Base-by-base conservation (phyloP, 2,113 vertebrate genomes). In the Pleuronectes platessa region DNA sequence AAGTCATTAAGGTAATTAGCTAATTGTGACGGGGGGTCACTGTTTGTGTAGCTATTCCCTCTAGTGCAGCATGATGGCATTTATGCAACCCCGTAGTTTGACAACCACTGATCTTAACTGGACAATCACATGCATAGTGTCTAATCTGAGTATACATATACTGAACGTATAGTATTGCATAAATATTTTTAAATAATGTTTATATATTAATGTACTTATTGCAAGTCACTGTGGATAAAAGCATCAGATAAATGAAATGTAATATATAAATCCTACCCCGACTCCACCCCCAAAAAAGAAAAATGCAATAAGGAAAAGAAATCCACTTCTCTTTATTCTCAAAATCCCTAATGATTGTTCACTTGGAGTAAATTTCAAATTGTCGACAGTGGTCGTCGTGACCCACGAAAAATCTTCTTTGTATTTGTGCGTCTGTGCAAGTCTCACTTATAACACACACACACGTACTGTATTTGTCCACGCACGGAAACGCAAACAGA, bases 311-410 rank as follows among this genome's bases (percentile, higher is more conserved):
- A 15, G 37, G 37, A 18, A 64, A 47, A 64, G 15, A 47, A 47
- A 47, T 63, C 12, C 1, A 62, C 18, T 63, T 7, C 0, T 40
- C 18, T 27, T 59, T 35, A 60, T 37, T 61, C 20, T 79, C 26
- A 47, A 37, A 51, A 68, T 72, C 53, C 15, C 13, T 27, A 12
- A 62, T 31, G 53, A 18, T n/a, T 63, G 21, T 71, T 78, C 60
- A 61, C 76, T 79, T 67, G 40, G 74, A 69, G n/a, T 37, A 26
- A 27, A n/a, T 68, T 75, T 73, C 53, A 80, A 54, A 66, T 61
- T 15, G 37, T 53, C 2, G 2, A 72, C 59, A 49, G 58, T 2
- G 1, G 60, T 37, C 73, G 71, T 60, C 2, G 3, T 71, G 71
- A 71, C 27, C 68, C 37, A 70, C 12, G 68, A 73, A 27, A 55